Evolutionary conservation across 2,113 vertebrate genomes (phyloP).

Genomic region (Bucco capensis): DNA sequence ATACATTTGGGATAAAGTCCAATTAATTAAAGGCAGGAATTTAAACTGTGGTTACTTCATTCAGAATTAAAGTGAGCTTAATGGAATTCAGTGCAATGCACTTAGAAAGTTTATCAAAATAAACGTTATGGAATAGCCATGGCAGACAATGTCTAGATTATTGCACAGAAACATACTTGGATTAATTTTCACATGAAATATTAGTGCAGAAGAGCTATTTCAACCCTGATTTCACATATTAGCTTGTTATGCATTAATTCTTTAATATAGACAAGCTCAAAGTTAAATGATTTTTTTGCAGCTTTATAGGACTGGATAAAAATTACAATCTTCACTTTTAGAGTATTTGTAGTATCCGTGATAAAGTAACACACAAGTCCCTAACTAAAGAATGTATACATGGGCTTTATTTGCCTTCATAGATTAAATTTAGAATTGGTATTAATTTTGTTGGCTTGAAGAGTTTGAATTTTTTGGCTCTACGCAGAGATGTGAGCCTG

Average conservation of each 20-base stretch:
- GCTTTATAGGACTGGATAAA: neutral
- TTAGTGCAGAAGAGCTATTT: neutral
- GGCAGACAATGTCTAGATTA: neutral
- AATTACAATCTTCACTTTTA: neutral
- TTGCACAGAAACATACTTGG: neutral
- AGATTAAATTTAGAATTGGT: neutral
- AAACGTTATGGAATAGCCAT: neutral
- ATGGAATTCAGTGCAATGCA: constrained; percentile 22
- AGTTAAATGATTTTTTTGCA: neutral
- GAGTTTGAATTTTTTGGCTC: neutral
- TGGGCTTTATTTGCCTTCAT: neutral
- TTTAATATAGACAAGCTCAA: neutral
- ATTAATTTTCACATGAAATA: constrained; percentile 21
- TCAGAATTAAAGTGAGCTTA: constrained; percentile 20
- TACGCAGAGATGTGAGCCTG: neutral
- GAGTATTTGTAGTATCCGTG: neutral
- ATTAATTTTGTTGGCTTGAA: neutral
- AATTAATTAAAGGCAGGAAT: constrained; percentile 6
- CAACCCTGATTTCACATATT: neutral
- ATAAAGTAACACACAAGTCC: neutral
- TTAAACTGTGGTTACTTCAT: neutral
- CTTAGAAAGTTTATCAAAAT: constrained; percentile 8
- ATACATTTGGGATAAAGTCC: constrained; percentile 22
- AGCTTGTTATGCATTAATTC: neutral
- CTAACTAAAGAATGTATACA: neutral